Percentiles rank a stretch among this genome's conserved stretches.
Conservation (phyloP, 2,113 vertebrate genomes). For the Microtus montanus region DNA sequence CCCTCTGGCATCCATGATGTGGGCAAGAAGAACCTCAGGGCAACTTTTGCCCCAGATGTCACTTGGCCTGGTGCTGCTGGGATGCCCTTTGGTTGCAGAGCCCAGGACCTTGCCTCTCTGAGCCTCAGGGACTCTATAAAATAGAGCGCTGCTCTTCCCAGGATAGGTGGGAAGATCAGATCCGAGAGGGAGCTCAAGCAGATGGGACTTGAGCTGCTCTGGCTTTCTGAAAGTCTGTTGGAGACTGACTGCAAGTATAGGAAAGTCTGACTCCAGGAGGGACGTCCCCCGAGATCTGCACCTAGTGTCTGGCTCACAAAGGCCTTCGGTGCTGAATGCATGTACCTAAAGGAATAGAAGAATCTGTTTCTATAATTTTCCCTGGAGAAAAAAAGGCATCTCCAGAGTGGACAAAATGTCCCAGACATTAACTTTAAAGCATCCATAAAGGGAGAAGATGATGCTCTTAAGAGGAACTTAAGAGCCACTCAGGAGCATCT, state of each 20-base stretch:
- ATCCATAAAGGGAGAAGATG: not conserved
- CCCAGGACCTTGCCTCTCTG: not conserved
- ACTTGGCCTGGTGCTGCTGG: accelerated
- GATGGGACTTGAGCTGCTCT: not conserved
- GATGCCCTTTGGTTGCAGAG: not conserved
- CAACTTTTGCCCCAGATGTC: not conserved
- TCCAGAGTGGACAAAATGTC: not conserved
- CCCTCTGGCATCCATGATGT: not conserved
- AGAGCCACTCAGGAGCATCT: not conserved
- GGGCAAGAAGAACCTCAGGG: not conserved
- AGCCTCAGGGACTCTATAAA: not conserved
- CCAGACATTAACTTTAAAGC: not conserved
- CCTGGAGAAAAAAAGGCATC: not conserved
- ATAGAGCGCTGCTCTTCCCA: not conserved
- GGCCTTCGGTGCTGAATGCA: not conserved
- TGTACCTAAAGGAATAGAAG: not conserved
- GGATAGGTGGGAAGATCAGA: not conserved
- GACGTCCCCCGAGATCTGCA: not conserved
- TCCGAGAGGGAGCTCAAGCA: not conserved
- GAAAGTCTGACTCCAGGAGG: not conserved
- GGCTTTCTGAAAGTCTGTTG: not conserved
- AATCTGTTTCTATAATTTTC: not conserved
- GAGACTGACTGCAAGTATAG: not conserved
- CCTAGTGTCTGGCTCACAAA: not conserved
- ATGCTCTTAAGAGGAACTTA: not conserved